phyloP scores from a whole-genome alignment of 2,888 invertebrate species.

The Agriopis marginaria region DNA sequence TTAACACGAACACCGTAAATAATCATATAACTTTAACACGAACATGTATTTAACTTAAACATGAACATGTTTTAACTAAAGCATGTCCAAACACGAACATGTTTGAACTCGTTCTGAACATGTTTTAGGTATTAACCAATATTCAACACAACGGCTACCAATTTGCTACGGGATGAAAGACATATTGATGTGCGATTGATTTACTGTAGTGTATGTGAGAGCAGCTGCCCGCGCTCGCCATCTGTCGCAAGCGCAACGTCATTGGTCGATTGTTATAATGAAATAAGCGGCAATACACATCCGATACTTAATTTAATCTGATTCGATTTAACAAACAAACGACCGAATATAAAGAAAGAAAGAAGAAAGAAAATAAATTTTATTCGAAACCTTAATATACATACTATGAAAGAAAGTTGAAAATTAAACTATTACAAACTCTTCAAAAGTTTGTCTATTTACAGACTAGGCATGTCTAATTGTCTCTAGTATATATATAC shows the following conservation, averaged over 20 bases:
- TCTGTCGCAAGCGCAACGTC: constrained; percentile 36
- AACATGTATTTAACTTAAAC: too few species aligned
- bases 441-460: too few species aligned
- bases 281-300: background rate
- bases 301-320: background rate
- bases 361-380: too few species aligned
- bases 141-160: constrained; percentile 23
- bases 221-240: constrained; percentile 42
- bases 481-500: too few species aligned
- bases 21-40: too few species aligned
- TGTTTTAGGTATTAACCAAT: constrained; percentile 11
- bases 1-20: too few species aligned
- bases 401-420: background rate
- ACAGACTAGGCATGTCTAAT: too few species aligned
- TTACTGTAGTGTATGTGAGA: constrained; percentile 44
- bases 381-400: too few species aligned
- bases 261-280: background rate
- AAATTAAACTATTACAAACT: background rate
- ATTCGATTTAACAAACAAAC: background rate
- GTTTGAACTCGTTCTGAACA: background rate
- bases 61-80: background rate
- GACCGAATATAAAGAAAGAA: too few species aligned
- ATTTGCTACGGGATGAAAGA: constrained; percentile 22
- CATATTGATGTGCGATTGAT: constrained; percentile 22
- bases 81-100: background rate